Conservation (phyloP, 2,113 vertebrate species). For the Hemiscyllium ocellatum region DNA sequence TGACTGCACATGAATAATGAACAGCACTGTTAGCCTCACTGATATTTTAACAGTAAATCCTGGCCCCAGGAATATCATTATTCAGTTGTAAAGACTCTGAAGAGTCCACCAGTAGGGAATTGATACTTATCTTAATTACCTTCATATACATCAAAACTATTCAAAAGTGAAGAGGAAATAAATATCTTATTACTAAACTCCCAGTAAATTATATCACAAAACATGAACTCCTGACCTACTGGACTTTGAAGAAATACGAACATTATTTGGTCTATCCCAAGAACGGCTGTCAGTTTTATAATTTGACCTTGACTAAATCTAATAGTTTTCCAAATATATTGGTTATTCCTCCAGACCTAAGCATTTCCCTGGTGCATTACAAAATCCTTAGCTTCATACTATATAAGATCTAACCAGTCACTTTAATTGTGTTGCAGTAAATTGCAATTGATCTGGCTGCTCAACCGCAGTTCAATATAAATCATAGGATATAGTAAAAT, state of each 20-base stretch:
- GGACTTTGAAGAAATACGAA: background rate
- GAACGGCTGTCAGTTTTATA: constrained; percentile 14
- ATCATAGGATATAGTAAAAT: background rate
- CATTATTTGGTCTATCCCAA: background rate
- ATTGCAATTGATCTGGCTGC: background rate
- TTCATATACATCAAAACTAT: background rate
- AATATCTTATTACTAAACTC: background rate
- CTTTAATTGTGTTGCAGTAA: background rate
- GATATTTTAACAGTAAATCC: background rate
- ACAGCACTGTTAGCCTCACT: background rate
- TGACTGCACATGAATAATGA: background rate
- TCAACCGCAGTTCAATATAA: background rate
- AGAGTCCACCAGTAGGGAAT: background rate
- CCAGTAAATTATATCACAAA: background rate
- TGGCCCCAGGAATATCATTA: background rate
- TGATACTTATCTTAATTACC: background rate
- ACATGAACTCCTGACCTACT: too few relatives aligned
- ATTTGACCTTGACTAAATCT: constrained; percentile 4
- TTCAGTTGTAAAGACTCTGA: background rate
- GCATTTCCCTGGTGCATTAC: background rate
- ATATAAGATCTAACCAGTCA: background rate
- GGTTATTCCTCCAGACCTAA: background rate
- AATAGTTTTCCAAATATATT: background rate
- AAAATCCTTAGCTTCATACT: background rate
- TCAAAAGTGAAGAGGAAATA: background rate